These are phyloP conservation scores for Fukomys damarensis DNA, from an alignment of 2,113 vertebrate genomes.

Conservation along the genomic window DNA sequence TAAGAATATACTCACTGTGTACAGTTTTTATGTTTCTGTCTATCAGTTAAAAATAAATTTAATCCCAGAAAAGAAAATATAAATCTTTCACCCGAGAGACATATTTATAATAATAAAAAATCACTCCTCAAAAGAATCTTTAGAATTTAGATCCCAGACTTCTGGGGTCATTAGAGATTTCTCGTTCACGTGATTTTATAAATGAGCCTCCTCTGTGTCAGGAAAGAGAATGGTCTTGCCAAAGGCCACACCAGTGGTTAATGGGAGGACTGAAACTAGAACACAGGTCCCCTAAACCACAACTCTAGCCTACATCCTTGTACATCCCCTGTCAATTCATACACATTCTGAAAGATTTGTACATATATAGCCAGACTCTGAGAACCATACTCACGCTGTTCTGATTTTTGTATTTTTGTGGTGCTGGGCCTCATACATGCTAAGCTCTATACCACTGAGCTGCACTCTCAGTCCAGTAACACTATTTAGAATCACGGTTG, in stretches of 20 bases:
- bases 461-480: neutral
- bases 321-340: neutral
- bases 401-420: neutral
- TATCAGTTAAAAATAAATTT: neutral
- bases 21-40: neutral
- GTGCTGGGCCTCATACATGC: neutral
- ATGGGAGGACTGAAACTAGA: neutral
- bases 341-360: neutral
- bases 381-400: neutral
- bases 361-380: neutral
- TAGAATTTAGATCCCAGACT: slow-evolving; percentile 32
- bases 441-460: neutral
- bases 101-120: slow-evolving; percentile 39
- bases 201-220: neutral
- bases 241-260: neutral
- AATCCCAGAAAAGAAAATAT: neutral
- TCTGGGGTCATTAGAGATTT: neutral
- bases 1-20: neutral
- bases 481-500: neutral
- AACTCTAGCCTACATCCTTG: neutral
- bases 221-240: slow-evolving; percentile 24
- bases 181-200: neutral
- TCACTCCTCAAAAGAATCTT: slow-evolving; percentile 10
- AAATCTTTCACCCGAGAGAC: neutral
- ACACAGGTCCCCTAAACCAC: neutral